Conservation (phyloP, 1,140 invertebrate species). For the Drosophila lini region DNA sequence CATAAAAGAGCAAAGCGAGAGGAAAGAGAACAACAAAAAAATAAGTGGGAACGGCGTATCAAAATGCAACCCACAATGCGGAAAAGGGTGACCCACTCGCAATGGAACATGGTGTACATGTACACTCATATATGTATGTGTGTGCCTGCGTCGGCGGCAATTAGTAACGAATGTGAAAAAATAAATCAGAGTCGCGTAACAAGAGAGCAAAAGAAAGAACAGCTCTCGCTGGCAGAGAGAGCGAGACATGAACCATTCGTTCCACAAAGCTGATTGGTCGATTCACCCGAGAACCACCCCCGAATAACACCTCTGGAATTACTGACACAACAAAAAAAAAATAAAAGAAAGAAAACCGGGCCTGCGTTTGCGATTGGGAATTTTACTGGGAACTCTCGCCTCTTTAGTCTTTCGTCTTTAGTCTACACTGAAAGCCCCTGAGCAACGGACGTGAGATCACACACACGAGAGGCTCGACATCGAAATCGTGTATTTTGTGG, state of each 20-base stretch:
- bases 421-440: constrained; percentile 76
- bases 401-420: constrained; percentile 50
- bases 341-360: constrained; percentile 32
- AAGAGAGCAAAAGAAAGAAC: background rate
- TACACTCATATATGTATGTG: too few species aligned
- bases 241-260: constrained; percentile 9
- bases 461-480: constrained; percentile 27
- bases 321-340: background rate
- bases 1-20: constrained; percentile 59
- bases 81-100: constrained; percentile 38
- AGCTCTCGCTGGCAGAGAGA: background rate
- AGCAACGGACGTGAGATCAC: constrained; percentile 71
- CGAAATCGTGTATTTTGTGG: constrained; percentile 35
- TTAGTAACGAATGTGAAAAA: constrained; percentile 69
- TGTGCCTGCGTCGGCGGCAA: constrained; percentile 47
- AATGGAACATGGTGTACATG: constrained; percentile 11
- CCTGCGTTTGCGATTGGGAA: constrained; percentile 55
- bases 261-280: constrained; percentile 69
- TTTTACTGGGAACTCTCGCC: constrained; percentile 59
- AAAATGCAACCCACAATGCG: constrained; percentile 77
- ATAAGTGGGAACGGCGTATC: constrained; percentile 64
- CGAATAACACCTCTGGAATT: constrained; percentile 19
- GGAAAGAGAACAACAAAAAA: constrained; percentile 8
- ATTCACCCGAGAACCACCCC: constrained; percentile 17
- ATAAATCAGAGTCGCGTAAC: constrained; percentile 44